Conservation (phyloP, 2,797 vertebrate genomes). For the Natrix natrix region DNA sequence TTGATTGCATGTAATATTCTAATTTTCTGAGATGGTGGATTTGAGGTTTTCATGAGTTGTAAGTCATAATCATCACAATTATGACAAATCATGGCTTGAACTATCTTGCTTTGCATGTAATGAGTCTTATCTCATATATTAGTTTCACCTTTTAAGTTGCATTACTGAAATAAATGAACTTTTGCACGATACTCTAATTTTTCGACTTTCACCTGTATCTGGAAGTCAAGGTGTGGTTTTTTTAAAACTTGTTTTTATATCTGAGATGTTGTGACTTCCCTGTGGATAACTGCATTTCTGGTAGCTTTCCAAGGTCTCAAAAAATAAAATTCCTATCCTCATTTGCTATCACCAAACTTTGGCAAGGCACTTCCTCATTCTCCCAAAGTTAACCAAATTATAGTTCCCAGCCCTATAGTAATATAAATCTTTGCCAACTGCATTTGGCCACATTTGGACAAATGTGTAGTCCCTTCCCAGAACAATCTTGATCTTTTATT, state of each 20-base stretch:
- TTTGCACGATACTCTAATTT: too few relatives aligned
- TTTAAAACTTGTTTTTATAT: neutral
- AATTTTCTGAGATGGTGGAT: too few relatives aligned
- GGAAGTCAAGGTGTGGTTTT: neutral
- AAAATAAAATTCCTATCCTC: neutral
- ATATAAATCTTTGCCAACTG: neutral
- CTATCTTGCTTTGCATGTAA: too few relatives aligned
- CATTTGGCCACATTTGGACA: neutral
- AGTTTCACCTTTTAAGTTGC: too few relatives aligned
- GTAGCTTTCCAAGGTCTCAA: too few relatives aligned
- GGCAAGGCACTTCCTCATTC: neutral
- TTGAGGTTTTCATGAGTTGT: too few relatives aligned
- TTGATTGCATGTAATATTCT: too few relatives aligned
- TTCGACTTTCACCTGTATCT: neutral
- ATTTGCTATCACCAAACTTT: neutral
- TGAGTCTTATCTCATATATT: too few relatives aligned
- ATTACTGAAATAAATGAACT: too few relatives aligned
- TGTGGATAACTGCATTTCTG: neutral
- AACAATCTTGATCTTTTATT: too few relatives aligned
- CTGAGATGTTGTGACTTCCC: neutral
- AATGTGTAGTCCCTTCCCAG: neutral
- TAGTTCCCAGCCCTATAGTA: neutral
- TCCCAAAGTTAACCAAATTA: neutral
- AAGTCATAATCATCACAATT: too few relatives aligned
- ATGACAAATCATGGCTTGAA: too few relatives aligned